Conservation (phyloP, 2,888 invertebrate genomes). For the Andrena haemorrhoa region DNA sequence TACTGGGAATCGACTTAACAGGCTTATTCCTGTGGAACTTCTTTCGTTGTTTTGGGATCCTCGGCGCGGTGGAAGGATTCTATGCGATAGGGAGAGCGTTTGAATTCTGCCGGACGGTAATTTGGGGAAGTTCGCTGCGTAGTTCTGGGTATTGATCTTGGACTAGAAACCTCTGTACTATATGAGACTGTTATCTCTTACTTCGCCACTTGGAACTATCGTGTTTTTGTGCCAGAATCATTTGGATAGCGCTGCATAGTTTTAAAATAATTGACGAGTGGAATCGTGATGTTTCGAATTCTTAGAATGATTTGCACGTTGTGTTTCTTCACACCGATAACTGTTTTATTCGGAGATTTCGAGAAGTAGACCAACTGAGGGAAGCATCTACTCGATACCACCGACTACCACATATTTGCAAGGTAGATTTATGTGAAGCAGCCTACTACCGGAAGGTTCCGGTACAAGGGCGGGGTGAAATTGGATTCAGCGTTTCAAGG, state of each 20-base stretch:
- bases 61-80: too few species aligned
- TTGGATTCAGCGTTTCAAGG: slow-evolving; percentile 52
- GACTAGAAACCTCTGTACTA: not conserved
- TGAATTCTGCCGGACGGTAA: not conserved
- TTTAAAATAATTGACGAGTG: too few species aligned
- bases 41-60: too few species aligned
- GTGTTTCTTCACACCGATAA: too few species aligned
- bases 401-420: not conserved
- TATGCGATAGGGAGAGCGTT: too few species aligned
- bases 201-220: not conserved
- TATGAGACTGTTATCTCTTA: not conserved
- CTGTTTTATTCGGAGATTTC: too few species aligned
- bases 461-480: slow-evolving; percentile 27
- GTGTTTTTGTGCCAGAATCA: too few species aligned
- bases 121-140: not conserved
- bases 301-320: too few species aligned
- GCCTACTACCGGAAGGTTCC: slow-evolving; percentile 12
- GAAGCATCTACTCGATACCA: not conserved
- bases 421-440: slow-evolving; percentile 16
- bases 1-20: not conserved
- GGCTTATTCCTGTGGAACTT: not conserved
- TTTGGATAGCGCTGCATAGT: not conserved
- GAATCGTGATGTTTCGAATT: too few species aligned
- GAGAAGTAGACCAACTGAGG: not conserved
- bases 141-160: not conserved